Evolutionary conservation across 2,797 vertebrate species (phyloP).

Genomic region (Mormyrops attenuatus): DNA sequence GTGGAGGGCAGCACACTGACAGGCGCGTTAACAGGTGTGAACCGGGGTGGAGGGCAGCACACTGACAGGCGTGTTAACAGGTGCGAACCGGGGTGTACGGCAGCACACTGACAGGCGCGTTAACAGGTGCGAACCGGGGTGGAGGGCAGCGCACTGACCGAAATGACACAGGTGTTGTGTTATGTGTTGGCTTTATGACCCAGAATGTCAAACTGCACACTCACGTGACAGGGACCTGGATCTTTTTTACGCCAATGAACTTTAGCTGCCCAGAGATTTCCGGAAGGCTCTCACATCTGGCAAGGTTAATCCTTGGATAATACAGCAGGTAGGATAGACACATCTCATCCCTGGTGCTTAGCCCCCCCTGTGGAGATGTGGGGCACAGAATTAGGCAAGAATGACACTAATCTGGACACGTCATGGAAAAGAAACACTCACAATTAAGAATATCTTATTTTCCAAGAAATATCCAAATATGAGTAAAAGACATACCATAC

Average conservation of each 20-base stretch:
- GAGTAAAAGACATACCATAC: neutral
- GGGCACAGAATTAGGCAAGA: slow-evolving; percentile 2
- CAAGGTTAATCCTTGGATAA: slow-evolving; percentile 77
- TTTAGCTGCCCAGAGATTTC: slow-evolving; percentile 75
- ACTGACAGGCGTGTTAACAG: neutral
- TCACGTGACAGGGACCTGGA: slow-evolving; percentile 73
- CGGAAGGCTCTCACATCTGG: slow-evolving; percentile 77
- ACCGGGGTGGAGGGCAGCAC: too few species aligned
- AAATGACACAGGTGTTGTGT: neutral
- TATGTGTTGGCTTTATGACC: neutral
- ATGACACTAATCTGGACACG: neutral
- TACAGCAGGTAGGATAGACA: slow-evolving; percentile 79
- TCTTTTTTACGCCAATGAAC: slow-evolving; percentile 80
- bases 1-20: too few species aligned
- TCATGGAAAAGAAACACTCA: neutral
- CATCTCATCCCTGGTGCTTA: slow-evolving; percentile 81
- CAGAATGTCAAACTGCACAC: slow-evolving; percentile 34
- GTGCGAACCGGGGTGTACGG: neutral
- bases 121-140: neutral
- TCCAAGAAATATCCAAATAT: neutral
- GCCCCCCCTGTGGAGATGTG: slow-evolving; percentile 66
- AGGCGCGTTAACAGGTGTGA: too few species aligned
- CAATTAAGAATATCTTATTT: neutral
- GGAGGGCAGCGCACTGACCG: neutral
- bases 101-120: neutral